A percentile compares a stretch with the other conserved stretches of the same genome.
Conservation (phyloP, 2,888 invertebrate genomes). For the Lasioglossum morio region DNA sequence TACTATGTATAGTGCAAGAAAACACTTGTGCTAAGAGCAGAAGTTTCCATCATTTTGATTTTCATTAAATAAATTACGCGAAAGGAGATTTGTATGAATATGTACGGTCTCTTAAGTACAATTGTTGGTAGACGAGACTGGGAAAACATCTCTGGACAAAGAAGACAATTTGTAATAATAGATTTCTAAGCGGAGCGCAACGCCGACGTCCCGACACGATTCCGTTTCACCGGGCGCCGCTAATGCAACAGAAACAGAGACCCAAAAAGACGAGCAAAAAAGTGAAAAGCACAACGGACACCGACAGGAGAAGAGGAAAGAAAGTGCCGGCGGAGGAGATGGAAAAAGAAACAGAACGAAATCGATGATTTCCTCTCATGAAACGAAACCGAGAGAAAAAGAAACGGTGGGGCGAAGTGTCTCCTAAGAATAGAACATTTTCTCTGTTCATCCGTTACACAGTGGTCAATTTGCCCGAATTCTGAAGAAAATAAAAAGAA, state of each 20-base stretch:
- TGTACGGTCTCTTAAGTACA: neutral
- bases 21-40: neutral
- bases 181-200: conserved; percentile 17
- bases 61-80: neutral
- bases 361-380: conserved; percentile 45
- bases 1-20: neutral
- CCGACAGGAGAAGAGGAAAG: conserved; percentile 18
- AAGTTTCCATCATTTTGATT: neutral
- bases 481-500: neutral
- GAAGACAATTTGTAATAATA: neutral
- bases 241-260: conserved; percentile 1
- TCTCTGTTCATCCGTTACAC: conserved; percentile 9
- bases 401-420: conserved; percentile 45
- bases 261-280: neutral
- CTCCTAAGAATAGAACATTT: conserved; percentile 75
- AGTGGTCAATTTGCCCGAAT: neutral
- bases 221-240: conserved; percentile 22
- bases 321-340: neutral
- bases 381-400: conserved; percentile 30
- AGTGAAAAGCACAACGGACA: neutral
- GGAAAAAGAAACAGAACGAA: conserved; percentile 19
- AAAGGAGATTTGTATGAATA: neutral
- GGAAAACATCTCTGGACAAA: neutral
- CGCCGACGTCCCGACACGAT: conserved; percentile 16
- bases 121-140: neutral